These are phyloP conservation scores for Entosphenus tridentatus DNA, from an alignment of 2,113 vertebrate species.

Conservation along the genomic window DNA sequence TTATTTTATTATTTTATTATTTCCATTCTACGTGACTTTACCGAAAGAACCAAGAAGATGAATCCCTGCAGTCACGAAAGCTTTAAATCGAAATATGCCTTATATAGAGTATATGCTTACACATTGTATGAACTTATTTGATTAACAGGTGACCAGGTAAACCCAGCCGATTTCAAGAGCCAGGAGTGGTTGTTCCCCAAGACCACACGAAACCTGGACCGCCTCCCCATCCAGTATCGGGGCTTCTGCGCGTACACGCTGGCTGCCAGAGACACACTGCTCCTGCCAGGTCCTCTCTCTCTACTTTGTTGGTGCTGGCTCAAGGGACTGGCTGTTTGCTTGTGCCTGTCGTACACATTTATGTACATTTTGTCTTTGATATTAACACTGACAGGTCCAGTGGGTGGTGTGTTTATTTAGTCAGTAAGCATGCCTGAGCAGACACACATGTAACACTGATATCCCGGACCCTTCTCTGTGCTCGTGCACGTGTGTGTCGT, in stretches of 20 bases:
- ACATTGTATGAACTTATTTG: too few species aligned
- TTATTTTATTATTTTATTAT: too few species aligned
- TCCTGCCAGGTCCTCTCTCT: slow-evolving; percentile 42
- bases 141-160: slow-evolving; percentile 27
- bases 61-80: too few species aligned
- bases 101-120: too few species aligned
- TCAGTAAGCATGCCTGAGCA: background rate
- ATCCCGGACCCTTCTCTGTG: too few species aligned
- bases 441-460: background rate
- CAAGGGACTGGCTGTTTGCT: background rate
- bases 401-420: too few species aligned
- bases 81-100: too few species aligned
- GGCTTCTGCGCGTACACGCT: slow-evolving; percentile 48
- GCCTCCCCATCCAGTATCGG: slow-evolving; percentile 41
- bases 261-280: slow-evolving; percentile 34
- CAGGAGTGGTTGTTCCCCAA: slow-evolving; percentile 61
- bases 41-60: too few species aligned
- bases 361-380: background rate
- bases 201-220: slow-evolving; percentile 23
- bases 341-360: background rate
- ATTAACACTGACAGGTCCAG: background rate
- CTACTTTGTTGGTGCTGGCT: background rate
- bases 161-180: slow-evolving; percentile 21
- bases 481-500: too few species aligned
- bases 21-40: too few species aligned